phyloP scores from a whole-genome alignment of 2,888 invertebrate species.

The Drosophila putrida region DNA sequence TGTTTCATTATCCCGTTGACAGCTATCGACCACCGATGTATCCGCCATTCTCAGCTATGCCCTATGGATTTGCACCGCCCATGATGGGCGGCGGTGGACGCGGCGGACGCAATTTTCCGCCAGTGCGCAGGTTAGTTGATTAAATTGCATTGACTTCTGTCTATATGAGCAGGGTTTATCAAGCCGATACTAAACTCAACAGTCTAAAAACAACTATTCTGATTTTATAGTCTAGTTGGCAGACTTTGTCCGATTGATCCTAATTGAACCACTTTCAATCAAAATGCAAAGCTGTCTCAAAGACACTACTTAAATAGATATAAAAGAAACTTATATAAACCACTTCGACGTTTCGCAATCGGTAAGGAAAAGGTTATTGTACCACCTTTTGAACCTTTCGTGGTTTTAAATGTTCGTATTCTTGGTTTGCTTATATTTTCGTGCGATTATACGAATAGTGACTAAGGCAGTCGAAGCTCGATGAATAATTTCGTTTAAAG shows the following conservation, averaged over 20 bases:
- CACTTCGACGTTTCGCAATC: background rate
- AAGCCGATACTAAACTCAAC: background rate
- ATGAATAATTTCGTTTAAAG: background rate
- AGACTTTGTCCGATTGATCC: background rate
- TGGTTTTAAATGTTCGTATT: background rate
- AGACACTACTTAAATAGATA: background rate
- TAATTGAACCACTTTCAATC: background rate
- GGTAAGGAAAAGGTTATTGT: background rate
- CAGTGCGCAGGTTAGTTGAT: conserved; percentile 67
- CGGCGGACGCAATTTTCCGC: conserved; percentile 83
- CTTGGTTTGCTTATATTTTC: conserved; percentile 1
- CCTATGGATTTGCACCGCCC: conserved; percentile 86
- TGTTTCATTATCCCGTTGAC: background rate
- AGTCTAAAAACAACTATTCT: background rate
- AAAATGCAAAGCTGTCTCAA: background rate
- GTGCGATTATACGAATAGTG: background rate
- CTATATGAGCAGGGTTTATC: background rate
- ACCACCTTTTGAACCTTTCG: background rate
- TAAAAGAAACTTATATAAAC: background rate
- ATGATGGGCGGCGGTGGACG: conserved; percentile 86
- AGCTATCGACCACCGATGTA: conserved; percentile 83
- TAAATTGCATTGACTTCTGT: conserved; percentile 8
- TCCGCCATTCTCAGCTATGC: conserved; percentile 85
- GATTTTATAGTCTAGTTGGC: background rate
- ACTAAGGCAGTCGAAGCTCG: background rate